A percentile compares a stretch with the other conserved stretches of the same genome.
These are phyloP conservation scores for Anastatus disparis DNA, from an alignment of 1,140 invertebrate species.

Conservation along the genomic window DNA sequence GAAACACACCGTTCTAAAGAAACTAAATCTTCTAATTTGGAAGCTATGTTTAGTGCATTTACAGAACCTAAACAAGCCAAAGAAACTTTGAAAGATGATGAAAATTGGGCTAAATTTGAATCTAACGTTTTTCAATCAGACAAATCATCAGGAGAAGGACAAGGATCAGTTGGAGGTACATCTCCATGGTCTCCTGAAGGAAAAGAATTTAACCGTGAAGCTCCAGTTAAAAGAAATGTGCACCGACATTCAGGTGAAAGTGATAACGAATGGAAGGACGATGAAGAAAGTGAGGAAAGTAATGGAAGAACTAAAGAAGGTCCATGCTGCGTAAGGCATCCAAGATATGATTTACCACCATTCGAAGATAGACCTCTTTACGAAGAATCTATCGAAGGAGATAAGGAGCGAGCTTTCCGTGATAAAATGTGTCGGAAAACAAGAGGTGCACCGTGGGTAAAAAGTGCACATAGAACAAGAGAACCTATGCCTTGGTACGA, in stretches of 20 bases:
- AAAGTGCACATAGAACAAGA: constrained; percentile 50
- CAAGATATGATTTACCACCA: constrained; percentile 45
- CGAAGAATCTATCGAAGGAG: constrained; percentile 46
- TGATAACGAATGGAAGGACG: constrained; percentile 65
- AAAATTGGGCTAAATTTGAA: constrained; percentile 68
- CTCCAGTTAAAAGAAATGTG: constrained; percentile 52
- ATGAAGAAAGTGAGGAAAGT: constrained; percentile 62
- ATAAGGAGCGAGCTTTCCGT: constrained; percentile 55
- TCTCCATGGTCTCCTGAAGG: constrained; percentile 83
- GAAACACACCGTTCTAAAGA: constrained; percentile 38
- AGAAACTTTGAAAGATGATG: constrained; percentile 55
- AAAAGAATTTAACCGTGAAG: constrained; percentile 71
- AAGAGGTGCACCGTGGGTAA: constrained; percentile 53
- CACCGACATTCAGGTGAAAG: constrained; percentile 63
- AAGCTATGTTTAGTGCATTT: constrained; percentile 59
- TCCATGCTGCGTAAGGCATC: constrained; percentile 48
- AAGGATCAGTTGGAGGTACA: constrained; percentile 67
- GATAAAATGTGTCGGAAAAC: constrained; percentile 54
- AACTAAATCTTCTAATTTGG: constrained; percentile 49
- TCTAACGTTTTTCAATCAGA: constrained; percentile 55
- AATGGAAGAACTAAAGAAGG: constrained; percentile 55
- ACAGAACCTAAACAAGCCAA: constrained; percentile 49
- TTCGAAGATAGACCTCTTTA: constrained; percentile 58
- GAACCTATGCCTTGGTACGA: constrained; percentile 60
- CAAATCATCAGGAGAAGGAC: constrained; percentile 60